Evolutionary conservation across 2,888 invertebrate genomes (phyloP).

Genomic region (Sesia bembeciformis): DNA sequence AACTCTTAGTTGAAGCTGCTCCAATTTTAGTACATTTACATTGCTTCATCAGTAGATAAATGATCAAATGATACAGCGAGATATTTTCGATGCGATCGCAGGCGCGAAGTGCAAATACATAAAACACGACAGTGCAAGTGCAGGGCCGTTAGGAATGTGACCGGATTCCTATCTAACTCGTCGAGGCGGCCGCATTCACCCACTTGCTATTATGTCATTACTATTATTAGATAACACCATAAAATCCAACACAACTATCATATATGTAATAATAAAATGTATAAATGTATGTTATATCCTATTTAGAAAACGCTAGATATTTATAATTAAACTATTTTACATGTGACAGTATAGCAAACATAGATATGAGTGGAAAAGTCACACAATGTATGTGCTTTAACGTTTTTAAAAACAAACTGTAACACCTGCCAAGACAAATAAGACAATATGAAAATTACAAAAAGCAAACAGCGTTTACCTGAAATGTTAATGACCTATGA

Average conservation of each 20-base stretch:
- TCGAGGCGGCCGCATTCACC: constrained; percentile 40
- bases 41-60: too few relatives aligned
- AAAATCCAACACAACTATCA: background rate
- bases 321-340: too few relatives aligned
- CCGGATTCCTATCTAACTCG: constrained; percentile 50
- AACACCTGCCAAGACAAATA: constrained; percentile 19
- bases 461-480: constrained; percentile 52
- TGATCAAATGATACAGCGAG: background rate
- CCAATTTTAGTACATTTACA: too few relatives aligned
- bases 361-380: too few relatives aligned
- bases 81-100: constrained; percentile 12
- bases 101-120: constrained; percentile 30
- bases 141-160: constrained; percentile 57
- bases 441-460: constrained; percentile 43
- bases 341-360: too few relatives aligned
- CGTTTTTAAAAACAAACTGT: background rate
- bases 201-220: constrained; percentile 59
- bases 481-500: constrained; percentile 66
- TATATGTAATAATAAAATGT: too few relatives aligned
- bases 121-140: constrained; percentile 48
- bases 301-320: too few relatives aligned
- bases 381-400: too few relatives aligned
- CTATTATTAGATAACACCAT: background rate
- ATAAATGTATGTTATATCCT: too few relatives aligned
- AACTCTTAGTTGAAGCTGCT: too few relatives aligned